Evolutionary conservation across 2,113 vertebrate species (phyloP).

Genomic region (Struthio camelus): DNA sequence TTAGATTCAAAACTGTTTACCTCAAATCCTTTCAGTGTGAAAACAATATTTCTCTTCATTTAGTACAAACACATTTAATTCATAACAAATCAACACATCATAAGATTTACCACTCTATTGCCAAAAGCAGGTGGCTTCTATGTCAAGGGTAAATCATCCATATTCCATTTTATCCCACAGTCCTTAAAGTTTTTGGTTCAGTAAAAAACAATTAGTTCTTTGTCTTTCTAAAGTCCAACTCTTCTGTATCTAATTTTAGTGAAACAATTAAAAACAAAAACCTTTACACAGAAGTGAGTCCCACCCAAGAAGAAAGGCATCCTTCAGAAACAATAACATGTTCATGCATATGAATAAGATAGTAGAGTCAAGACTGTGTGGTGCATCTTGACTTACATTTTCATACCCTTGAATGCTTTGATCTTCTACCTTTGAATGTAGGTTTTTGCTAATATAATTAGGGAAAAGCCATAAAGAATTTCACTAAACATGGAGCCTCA

Average conservation of each 20-base stretch:
- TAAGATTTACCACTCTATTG: background rate
- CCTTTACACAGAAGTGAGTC: background rate
- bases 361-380: background rate
- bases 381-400: conserved; percentile 16
- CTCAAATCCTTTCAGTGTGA: background rate
- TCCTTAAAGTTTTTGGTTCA: background rate
- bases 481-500: conserved; percentile 9
- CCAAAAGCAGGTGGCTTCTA: background rate
- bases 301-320: background rate
- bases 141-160: background rate
- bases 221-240: background rate
- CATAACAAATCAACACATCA: background rate
- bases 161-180: background rate
- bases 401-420: conserved; percentile 28
- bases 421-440: conserved; percentile 47
- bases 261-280: background rate
- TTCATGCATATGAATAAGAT: conserved; percentile 31
- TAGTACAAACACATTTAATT: background rate
- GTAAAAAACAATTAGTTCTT: background rate
- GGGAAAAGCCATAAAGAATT: conserved; percentile 33
- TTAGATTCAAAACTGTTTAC: background rate
- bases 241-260: background rate
- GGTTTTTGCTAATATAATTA: conserved; percentile 47
- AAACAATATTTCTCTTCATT: background rate
- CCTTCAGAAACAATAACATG: conserved; percentile 26